Evolutionary conservation across 2,888 invertebrate species (phyloP).

Genomic region (Drosophila borealis): DNA sequence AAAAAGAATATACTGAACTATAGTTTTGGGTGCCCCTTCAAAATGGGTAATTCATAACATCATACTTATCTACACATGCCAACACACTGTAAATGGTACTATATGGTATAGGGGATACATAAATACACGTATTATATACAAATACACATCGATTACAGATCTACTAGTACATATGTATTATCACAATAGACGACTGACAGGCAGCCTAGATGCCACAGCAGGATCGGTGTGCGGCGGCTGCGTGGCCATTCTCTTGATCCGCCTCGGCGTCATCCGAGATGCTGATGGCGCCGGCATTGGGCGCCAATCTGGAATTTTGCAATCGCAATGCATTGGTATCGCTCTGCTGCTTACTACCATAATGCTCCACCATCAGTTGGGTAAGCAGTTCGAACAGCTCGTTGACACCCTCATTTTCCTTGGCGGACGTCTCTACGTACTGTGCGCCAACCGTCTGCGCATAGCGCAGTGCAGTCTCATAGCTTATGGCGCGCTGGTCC

Average conservation of each 20-base stretch:
- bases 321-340: constrained; percentile 63
- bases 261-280: constrained; percentile 57
- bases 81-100: neutral
- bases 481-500: constrained; percentile 93
- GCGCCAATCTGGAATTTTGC: constrained; percentile 27
- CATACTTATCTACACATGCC: constrained; percentile 7
- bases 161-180: constrained; percentile 68
- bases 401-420: constrained; percentile 95
- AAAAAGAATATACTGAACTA: constrained; percentile 5
- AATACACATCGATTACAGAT: constrained; percentile 60
- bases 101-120: constrained; percentile 22
- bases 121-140: constrained; percentile 62
- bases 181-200: constrained; percentile 65
- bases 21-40: neutral
- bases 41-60: constrained; percentile 28
- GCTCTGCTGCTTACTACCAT: constrained; percentile 62
- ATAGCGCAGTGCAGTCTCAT: constrained; percentile 95
- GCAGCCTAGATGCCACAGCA: constrained; percentile 69
- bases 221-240: constrained; percentile 52
- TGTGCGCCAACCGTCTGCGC: constrained; percentile 95
- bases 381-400: constrained; percentile 95
- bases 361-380: constrained; percentile 87
- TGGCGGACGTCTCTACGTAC: constrained; percentile 97
- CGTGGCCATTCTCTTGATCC: constrained; percentile 27
- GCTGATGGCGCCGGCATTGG: constrained; percentile 40